phyloP scores from a whole-genome alignment of 2,888 invertebrate genomes.

The Dromius quadrimaculatus region DNA sequence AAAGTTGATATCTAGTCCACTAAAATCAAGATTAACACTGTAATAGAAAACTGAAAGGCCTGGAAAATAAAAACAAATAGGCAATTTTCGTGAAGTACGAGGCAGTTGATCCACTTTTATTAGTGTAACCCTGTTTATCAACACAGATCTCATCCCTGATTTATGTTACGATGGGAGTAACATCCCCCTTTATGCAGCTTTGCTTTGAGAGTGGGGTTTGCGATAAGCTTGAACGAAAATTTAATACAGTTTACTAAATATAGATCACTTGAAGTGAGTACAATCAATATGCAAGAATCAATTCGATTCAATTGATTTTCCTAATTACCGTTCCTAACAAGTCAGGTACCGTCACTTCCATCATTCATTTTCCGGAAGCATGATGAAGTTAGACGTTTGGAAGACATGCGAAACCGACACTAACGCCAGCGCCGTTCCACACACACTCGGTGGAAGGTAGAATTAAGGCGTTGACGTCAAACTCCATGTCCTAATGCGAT shows the following conservation, averaged over 20 bases:
- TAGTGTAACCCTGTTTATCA: conserved; percentile 10
- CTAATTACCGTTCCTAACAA: no score
- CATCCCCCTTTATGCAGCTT: no score
- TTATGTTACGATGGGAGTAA: neutral
- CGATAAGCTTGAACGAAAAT: no score
- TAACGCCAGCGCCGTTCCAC: neutral
- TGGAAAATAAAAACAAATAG: conserved; percentile 13
- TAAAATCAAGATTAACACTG: conserved; percentile 8
- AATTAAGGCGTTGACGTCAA: conserved; percentile 53
- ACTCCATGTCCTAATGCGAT: conserved; percentile 52
- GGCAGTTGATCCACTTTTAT: conserved; percentile 21
- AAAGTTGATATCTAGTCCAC: neutral
- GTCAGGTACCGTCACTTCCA: no score
- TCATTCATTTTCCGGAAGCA: conserved; percentile 9
- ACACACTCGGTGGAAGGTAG: conserved; percentile 16
- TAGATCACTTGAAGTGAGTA: no score
- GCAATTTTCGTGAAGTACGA: conserved; percentile 9
- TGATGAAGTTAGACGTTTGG: no score
- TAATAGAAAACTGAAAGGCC: conserved; percentile 9
- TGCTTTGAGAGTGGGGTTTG: no score
- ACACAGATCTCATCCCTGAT: conserved; percentile 4
- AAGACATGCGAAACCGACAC: neutral
- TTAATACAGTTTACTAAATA: no score
- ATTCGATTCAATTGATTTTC: no score
- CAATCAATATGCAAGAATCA: no score